Conservation (phyloP, 2,797 vertebrate genomes). For the Mormyrops attenuatus region DNA sequence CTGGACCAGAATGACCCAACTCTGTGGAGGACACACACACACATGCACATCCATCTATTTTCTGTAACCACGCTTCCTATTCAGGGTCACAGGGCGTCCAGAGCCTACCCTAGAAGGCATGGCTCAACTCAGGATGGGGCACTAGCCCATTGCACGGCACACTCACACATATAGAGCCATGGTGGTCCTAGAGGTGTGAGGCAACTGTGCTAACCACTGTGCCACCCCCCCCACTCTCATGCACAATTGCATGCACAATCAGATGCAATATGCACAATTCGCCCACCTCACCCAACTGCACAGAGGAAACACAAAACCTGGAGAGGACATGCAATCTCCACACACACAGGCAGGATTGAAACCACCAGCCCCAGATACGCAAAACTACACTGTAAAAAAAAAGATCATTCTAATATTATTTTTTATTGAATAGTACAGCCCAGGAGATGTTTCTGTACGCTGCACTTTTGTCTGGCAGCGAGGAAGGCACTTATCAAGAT, state of each 20-base stretch:
- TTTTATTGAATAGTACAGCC: background rate
- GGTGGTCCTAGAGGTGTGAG: background rate
- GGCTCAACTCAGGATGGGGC: background rate
- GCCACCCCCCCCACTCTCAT: background rate
- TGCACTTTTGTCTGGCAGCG: background rate
- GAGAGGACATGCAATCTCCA: background rate
- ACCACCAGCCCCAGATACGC: background rate
- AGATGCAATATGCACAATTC: background rate
- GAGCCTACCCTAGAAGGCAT: background rate
- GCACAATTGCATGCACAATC: background rate
- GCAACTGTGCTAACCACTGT: background rate
- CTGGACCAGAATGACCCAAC: background rate
- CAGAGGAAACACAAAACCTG: background rate
- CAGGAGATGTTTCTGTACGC: background rate
- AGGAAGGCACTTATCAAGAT: conserved; percentile 3
- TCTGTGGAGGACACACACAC: background rate
- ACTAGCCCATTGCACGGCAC: background rate
- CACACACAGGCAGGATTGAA: background rate
- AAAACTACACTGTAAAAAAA: background rate
- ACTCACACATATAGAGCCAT: background rate
- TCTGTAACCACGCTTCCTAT: background rate
- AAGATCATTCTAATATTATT: background rate
- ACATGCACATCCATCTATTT: background rate
- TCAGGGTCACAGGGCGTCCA: background rate
- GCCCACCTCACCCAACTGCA: background rate